These are phyloP conservation scores for Anoura caudifer DNA, from an alignment of 2,113 vertebrate species.

Conservation along the genomic window DNA sequence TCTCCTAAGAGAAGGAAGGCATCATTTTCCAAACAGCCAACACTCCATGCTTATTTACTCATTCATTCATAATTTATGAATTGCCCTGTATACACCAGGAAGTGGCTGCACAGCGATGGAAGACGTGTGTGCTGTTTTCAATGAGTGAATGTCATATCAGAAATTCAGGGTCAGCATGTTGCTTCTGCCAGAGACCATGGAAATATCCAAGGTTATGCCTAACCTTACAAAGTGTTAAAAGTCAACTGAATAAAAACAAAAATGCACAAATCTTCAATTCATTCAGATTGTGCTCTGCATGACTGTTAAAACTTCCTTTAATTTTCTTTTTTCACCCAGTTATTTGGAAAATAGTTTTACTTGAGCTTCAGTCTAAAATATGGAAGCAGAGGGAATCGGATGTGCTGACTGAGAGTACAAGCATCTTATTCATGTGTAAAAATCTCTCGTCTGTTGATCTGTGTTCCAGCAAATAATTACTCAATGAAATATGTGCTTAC, in stretches of 20 bases:
- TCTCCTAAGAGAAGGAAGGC: slow-evolving; percentile 27
- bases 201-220: background rate
- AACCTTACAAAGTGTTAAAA: background rate
- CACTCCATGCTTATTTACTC: slow-evolving; percentile 15
- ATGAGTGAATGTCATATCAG: slow-evolving; percentile 11
- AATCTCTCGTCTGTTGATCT: background rate
- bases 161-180: slow-evolving; percentile 16
- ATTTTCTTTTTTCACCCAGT: slow-evolving; percentile 7
- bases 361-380: background rate
- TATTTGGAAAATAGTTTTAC: slow-evolving; percentile 13
- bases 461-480: slow-evolving; percentile 40
- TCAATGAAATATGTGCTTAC: slow-evolving; percentile 13
- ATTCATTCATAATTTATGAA: slow-evolving; percentile 58
- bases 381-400: background rate
- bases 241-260: slow-evolving; percentile 9
- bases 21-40: slow-evolving; percentile 42
- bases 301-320: background rate
- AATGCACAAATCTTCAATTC: background rate
- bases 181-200: background rate
- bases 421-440: background rate
- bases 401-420: slow-evolving; percentile 3
- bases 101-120: background rate
- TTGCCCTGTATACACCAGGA: slow-evolving; percentile 25
- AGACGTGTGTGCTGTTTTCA: slow-evolving; percentile 43
- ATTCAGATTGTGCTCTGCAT: background rate